These are phyloP conservation scores for Andricus grossulariae DNA, from an alignment of 1,140 invertebrate species.

Conservation along the genomic window DNA sequence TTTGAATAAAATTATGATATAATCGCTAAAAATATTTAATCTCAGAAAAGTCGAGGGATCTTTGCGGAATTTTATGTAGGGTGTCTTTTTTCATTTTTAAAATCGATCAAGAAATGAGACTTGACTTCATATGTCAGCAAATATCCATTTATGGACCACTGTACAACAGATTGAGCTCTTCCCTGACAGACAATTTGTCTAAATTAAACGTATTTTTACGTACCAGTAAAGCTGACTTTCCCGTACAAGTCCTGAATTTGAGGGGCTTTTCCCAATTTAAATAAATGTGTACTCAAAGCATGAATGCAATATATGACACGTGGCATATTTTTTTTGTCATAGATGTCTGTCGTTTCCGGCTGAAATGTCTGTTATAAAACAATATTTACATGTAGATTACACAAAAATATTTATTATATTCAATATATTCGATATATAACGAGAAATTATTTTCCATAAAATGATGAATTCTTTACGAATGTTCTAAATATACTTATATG, in stretches of 20 bases:
- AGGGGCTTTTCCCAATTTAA: constrained; percentile 84
- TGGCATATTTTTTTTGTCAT: constrained; percentile 91
- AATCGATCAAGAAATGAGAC: too few species aligned
- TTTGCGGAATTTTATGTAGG: too few species aligned
- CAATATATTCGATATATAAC: neutral
- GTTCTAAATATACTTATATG: too few species aligned
- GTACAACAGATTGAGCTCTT: too few species aligned
- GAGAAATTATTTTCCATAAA: neutral
- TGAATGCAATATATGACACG: constrained; percentile 89
- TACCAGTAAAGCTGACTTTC: constrained; percentile 87
- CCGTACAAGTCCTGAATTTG: constrained; percentile 88
- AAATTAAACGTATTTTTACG: constrained; percentile 35
- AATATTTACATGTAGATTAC: neutral
- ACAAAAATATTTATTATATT: neutral
- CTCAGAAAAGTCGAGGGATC: too few species aligned
- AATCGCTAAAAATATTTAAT: too few species aligned
- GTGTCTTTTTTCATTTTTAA: too few species aligned
- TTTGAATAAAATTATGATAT: too few species aligned
- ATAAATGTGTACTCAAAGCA: constrained; percentile 85
- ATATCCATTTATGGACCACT: too few species aligned
- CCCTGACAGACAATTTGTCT: too few species aligned
- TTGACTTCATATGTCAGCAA: too few species aligned
- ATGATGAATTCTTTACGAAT: neutral
- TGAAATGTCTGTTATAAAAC: constrained; percentile 84
- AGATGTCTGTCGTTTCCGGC: constrained; percentile 91